phyloP scores from a whole-genome alignment of 2,113 vertebrate species.

The Chlorodrepanis virens region DNA sequence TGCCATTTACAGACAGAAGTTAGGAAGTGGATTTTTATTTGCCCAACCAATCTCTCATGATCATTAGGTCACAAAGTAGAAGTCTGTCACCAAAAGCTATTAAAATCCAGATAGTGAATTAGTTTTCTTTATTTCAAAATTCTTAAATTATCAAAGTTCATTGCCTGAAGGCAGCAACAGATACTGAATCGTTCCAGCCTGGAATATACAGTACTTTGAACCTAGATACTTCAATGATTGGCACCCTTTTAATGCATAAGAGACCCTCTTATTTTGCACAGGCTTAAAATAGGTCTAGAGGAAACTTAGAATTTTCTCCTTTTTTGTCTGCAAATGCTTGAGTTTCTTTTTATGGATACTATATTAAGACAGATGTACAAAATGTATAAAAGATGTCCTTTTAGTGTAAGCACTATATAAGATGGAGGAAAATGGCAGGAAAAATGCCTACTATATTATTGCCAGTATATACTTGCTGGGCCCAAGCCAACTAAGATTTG shows the following conservation, averaged over 20 bases:
- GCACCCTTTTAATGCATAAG: not conserved
- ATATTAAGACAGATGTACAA: not conserved
- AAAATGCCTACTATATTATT: not conserved
- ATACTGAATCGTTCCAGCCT: not conserved
- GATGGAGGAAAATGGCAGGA: not conserved
- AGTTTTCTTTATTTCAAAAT: conserved; percentile 1
- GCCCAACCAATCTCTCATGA: not conserved
- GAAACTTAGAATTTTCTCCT: not conserved
- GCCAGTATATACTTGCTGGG: not conserved
- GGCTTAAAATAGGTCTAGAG: conserved; percentile 49
- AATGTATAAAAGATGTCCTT: not conserved
- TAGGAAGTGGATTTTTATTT: conserved; percentile 13
- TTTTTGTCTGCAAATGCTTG: not conserved
- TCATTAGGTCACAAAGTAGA: not conserved
- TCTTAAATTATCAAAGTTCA: conserved; percentile 25
- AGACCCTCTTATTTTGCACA: conserved; percentile 7
- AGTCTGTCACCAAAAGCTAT: conserved; percentile 8
- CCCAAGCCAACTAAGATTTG: not conserved
- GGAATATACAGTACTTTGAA: conserved; percentile 34
- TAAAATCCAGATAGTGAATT: conserved; percentile 11
- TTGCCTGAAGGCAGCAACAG: conserved; percentile 2
- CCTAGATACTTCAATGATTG: not conserved
- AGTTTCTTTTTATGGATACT: not conserved
- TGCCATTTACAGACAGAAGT: not conserved
- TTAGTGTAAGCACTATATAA: not conserved